Percentiles rank a stretch among this genome's conserved stretches.
Conservation (phyloP, 2,113 vertebrate species). For the Nerophis ophidion region DNA sequence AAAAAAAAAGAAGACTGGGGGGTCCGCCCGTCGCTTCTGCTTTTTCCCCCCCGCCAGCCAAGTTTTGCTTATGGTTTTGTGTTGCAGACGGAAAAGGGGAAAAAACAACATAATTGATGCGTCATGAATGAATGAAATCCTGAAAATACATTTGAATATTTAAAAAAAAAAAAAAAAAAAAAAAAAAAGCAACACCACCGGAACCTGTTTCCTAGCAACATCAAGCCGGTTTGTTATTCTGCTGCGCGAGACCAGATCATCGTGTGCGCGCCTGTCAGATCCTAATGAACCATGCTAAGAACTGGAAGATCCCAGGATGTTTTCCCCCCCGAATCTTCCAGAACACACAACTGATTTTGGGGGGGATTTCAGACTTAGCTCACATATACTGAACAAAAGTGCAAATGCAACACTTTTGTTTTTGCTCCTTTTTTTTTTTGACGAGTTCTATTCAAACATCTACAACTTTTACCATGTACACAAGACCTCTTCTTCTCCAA, state of each 20-base stretch:
- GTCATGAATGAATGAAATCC: conserved; percentile 40
- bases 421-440: too few species aligned
- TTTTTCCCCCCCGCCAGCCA: conserved; percentile 11
- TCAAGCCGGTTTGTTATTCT: conserved; percentile 58
- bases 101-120: conserved; percentile 35
- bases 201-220: conserved; percentile 77
- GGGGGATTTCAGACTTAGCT: conserved; percentile 18
- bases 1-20: too few species aligned
- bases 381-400: too few species aligned
- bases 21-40: conserved; percentile 14
- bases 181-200: conserved; percentile 10
- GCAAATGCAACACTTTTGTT: too few species aligned
- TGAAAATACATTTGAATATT: conserved; percentile 56
- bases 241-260: conserved; percentile 1
- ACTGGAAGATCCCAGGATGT: conserved; percentile 25
- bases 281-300: conserved; percentile 18
- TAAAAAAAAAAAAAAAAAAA: too few species aligned
- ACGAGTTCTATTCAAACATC: too few species aligned
- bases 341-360: conserved; percentile 34
- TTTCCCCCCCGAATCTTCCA: conserved; percentile 32
- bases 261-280: conserved; percentile 5
- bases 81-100: conserved; percentile 2
- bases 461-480: too few species aligned
- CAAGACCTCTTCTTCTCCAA: too few species aligned
- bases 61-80: conserved; percentile 29